phyloP scores from a whole-genome alignment of 1,140 invertebrate species.

The Monomorium pharaonis region DNA sequence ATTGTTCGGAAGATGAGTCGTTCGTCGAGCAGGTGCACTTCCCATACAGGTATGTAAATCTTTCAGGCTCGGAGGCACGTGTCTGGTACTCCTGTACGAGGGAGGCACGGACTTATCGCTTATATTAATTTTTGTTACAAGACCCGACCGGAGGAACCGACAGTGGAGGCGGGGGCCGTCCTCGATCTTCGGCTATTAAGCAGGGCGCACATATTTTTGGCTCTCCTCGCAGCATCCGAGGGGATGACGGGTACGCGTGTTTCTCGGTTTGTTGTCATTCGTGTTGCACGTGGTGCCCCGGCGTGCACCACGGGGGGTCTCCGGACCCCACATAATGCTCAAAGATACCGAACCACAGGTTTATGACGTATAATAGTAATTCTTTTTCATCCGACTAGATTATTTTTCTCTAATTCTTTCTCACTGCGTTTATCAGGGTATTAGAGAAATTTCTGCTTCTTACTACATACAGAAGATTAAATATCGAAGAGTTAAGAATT shows the following conservation, averaged over 20 bases:
- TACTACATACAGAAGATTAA: conserved; percentile 40
- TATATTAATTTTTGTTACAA: conserved; percentile 64
- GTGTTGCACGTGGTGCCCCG: conserved; percentile 70
- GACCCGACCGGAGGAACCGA: conserved; percentile 3
- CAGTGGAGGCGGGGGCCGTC: conserved; percentile 24
- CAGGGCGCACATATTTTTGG: conserved; percentile 61
- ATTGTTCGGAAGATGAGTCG: conserved; percentile 41
- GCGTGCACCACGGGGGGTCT: conserved; percentile 69
- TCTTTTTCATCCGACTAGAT: neutral
- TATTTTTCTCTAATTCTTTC: conserved; percentile 8
- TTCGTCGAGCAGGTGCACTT: conserved; percentile 60
- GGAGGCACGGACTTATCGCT: conserved; percentile 50
- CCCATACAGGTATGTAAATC: conserved; percentile 67
- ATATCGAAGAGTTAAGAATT: conserved; percentile 7
- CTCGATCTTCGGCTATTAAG: conserved; percentile 59
- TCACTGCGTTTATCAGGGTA: neutral
- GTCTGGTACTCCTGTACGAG: conserved; percentile 7
- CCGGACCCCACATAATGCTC: conserved; percentile 75
- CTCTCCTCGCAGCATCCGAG: conserved; percentile 29
- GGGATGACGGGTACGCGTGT: conserved; percentile 66
- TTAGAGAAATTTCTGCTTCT: conserved; percentile 17
- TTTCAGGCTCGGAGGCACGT: conserved; percentile 52
- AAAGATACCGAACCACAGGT: conserved; percentile 69
- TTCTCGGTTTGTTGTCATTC: conserved; percentile 77
- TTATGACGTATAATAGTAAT: conserved; percentile 37